These are phyloP conservation scores for Ibidorhyncha struthersii DNA, from an alignment of 2,113 vertebrate genomes.

Conservation along the genomic window DNA sequence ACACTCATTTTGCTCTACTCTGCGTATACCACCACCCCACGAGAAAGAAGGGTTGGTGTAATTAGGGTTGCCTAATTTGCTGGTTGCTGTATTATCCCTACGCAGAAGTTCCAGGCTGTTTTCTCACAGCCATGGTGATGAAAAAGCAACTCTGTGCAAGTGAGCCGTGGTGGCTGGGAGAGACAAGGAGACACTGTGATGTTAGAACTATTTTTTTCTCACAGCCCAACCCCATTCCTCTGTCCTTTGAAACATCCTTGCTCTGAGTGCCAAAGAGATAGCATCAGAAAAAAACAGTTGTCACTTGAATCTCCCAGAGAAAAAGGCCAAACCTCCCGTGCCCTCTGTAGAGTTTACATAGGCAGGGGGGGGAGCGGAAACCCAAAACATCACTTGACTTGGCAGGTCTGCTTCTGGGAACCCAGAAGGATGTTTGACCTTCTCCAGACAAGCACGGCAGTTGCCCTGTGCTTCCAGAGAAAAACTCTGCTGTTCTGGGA, in stretches of 20 bases:
- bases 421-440: slow-evolving; percentile 22
- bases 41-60: background rate
- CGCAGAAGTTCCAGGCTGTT: background rate
- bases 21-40: background rate
- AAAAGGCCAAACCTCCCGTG: background rate
- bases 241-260: slow-evolving; percentile 1
- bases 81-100: background rate
- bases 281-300: slow-evolving; percentile 23
- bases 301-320: background rate
- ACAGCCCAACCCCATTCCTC: slow-evolving; percentile 6
- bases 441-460: background rate
- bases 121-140: background rate
- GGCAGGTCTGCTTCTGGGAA: slow-evolving; percentile 21
- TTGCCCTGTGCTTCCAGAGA: background rate
- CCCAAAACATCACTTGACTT: slow-evolving; percentile 22
- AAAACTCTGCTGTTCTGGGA: background rate
- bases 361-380: background rate
- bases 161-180: background rate
- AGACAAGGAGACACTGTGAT: slow-evolving; percentile 24
- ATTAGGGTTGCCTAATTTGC: background rate
- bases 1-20: background rate
- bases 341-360: background rate
- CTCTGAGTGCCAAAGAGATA: slow-evolving; percentile 9
- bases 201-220: background rate
- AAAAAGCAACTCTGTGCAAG: background rate